phyloP scores from a whole-genome alignment of 2,888 invertebrate genomes.

The Drosophila suboccidentalis region DNA sequence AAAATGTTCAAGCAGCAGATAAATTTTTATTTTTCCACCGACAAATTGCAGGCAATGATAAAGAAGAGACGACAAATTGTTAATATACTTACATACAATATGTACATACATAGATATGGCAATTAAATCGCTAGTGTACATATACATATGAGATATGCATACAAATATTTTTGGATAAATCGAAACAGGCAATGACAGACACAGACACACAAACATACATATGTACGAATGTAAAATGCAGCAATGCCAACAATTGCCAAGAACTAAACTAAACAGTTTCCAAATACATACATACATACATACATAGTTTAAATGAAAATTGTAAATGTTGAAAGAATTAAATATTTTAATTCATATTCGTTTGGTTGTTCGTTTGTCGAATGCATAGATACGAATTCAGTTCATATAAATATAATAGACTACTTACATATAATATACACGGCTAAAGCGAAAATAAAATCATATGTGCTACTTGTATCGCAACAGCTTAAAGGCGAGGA shows the following conservation, averaged over 20 bases:
- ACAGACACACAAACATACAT: constrained; percentile 13
- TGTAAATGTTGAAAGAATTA: constrained; percentile 54
- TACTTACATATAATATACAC: constrained; percentile 21
- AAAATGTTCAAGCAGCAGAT: constrained; percentile 31
- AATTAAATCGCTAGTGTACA: constrained; percentile 57
- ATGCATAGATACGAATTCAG: constrained; percentile 39
- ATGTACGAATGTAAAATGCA: constrained; percentile 29
- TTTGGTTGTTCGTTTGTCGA: constrained; percentile 51
- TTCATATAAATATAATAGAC: constrained; percentile 40
- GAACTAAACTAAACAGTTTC: constrained; percentile 30
- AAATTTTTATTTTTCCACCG: constrained; percentile 70
- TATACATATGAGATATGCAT: constrained; percentile 31
- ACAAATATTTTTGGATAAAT: constrained; percentile 67
- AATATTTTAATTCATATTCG: constrained; percentile 19
- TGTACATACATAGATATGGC: constrained; percentile 38
- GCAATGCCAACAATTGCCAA: constrained; percentile 33
- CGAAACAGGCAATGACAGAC: constrained; percentile 31
- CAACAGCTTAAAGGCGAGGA: constrained; percentile 35
- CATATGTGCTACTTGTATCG: constrained; percentile 46
- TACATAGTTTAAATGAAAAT: constrained; percentile 27
- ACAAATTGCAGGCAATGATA: constrained; percentile 58
- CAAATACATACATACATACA: constrained; percentile 5
- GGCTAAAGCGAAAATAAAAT: constrained; percentile 55
- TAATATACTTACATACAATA: constrained; percentile 36
- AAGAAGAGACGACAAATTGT: constrained; percentile 25